phyloP scores from a whole-genome alignment of 1,140 invertebrate genomes.

The Trichogramma pretiosum region DNA sequence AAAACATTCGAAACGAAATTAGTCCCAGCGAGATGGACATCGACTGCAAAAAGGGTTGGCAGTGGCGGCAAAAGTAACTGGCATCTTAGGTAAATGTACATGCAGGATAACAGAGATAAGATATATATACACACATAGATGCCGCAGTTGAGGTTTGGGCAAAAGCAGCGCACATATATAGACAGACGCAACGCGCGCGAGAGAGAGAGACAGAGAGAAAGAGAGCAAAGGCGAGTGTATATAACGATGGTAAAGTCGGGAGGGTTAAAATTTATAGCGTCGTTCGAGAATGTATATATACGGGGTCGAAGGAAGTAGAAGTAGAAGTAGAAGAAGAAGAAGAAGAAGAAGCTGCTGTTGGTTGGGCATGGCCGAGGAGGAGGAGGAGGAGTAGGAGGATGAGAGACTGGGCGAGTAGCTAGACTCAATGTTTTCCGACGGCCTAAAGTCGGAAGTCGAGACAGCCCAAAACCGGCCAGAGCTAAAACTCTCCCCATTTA shows the following conservation, averaged over 20 bases:
- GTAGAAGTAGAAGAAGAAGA: conserved; percentile 18
- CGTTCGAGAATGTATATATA: conserved; percentile 35
- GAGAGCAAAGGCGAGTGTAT: not conserved
- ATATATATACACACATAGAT: not conserved
- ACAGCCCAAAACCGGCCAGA: conserved; percentile 41
- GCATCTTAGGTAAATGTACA: too few relatives aligned
- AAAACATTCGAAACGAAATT: too few relatives aligned
- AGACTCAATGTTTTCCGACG: conserved; percentile 48
- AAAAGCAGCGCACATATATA: too few relatives aligned
- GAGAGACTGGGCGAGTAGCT: conserved; percentile 18
- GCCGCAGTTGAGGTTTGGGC: too few relatives aligned
- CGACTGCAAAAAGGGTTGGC: too few relatives aligned
- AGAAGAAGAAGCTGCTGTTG: too few relatives aligned
- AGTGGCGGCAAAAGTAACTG: too few relatives aligned
- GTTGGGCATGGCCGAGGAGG: conserved; percentile 8
- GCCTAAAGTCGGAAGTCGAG: conserved; percentile 44
- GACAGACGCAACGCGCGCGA: not conserved
- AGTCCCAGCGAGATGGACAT: too few relatives aligned
- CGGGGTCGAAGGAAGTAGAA: too few relatives aligned
- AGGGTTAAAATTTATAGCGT: conserved; percentile 43
- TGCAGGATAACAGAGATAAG: too few relatives aligned
- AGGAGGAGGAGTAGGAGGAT: conserved; percentile 22
- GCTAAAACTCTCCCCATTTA: conserved; percentile 16
- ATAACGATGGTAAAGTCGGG: conserved; percentile 3
- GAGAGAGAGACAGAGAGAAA: conserved; percentile 11